Evolutionary conservation across 1,140 invertebrate genomes (phyloP).

Genomic region (Calephelis virginiensis): DNA sequence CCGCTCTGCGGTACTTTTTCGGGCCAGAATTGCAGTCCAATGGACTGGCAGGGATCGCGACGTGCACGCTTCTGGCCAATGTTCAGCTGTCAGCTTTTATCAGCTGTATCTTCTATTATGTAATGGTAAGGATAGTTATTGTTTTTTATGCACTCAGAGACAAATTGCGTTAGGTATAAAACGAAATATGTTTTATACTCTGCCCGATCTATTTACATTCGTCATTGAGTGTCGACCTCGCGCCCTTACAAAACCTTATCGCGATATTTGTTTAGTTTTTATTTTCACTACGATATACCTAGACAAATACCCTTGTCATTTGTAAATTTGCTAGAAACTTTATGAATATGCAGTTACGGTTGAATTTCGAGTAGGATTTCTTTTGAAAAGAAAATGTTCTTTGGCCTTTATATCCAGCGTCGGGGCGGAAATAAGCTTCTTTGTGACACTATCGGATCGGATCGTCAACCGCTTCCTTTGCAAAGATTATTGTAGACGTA

Average conservation of each 20-base stretch:
- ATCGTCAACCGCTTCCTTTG: slow-evolving; percentile 71
- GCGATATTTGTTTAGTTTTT: slow-evolving; percentile 73
- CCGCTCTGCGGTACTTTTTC: too few relatives aligned
- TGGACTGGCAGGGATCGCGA: too few relatives aligned
- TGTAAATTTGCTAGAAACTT: slow-evolving; percentile 24
- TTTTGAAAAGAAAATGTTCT: slow-evolving; percentile 42
- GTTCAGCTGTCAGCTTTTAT: too few relatives aligned
- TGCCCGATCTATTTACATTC: slow-evolving; percentile 28
- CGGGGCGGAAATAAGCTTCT: slow-evolving; percentile 73
- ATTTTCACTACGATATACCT: slow-evolving; percentile 68
- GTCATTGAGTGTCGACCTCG: slow-evolving; percentile 61
- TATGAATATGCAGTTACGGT: slow-evolving; percentile 38
- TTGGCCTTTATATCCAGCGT: slow-evolving; percentile 57
- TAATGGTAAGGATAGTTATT: too few relatives aligned
- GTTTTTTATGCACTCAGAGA: background rate
- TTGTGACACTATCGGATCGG: slow-evolving; percentile 74
- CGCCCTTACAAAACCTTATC: slow-evolving; percentile 74
- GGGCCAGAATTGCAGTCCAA: too few relatives aligned
- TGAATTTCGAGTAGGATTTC: slow-evolving; percentile 36
- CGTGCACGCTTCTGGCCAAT: too few relatives aligned
- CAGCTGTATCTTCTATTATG: too few relatives aligned
- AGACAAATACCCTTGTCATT: slow-evolving; percentile 40
- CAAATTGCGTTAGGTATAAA: slow-evolving; percentile 11
- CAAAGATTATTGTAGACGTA: slow-evolving; percentile 67
- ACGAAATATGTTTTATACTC: slow-evolving; percentile 9